A percentile compares a stretch with the other conserved stretches of the same genome.
Conservation (phyloP, 2,888 invertebrate genomes). For the Tridacna crocea region DNA sequence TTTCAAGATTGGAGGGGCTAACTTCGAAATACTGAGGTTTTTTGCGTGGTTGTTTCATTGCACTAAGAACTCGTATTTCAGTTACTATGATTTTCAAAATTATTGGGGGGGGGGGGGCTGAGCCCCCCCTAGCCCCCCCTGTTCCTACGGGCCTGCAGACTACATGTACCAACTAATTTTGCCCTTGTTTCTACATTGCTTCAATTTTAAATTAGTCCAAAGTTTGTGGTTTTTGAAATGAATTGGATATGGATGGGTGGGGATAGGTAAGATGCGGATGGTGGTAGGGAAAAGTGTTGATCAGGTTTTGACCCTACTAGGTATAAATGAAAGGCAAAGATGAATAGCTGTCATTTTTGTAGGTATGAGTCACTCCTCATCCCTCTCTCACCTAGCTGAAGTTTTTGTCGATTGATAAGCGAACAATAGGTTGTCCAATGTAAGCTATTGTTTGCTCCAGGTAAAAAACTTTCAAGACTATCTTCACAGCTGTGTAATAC, state of each 20-base stretch:
- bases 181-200: too few relatives aligned
- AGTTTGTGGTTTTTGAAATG: not conserved
- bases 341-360: conserved; percentile 27
- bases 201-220: too few relatives aligned
- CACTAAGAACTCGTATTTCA: too few relatives aligned
- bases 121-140: too few relatives aligned
- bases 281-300: conserved; percentile 6
- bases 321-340: conserved; percentile 22
- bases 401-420: conserved; percentile 17
- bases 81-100: too few relatives aligned
- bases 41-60: too few relatives aligned
- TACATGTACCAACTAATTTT: too few relatives aligned
- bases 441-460: conserved; percentile 8
- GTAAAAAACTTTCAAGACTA: not conserved
- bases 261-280: too few relatives aligned
- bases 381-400: conserved; percentile 6
- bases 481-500: conserved; percentile 3
- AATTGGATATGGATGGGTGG: not conserved
- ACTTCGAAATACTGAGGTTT: too few relatives aligned
- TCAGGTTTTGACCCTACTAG: conserved; percentile 13
- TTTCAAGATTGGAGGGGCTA: too few relatives aligned
- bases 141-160: too few relatives aligned
- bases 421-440: conserved; percentile 20
- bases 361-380: conserved; percentile 19
- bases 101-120: too few relatives aligned